Percentiles rank a stretch among this genome's conserved stretches.
Conservation (phyloP, 2,888 invertebrate species). For the Agrotis clavis region DNA sequence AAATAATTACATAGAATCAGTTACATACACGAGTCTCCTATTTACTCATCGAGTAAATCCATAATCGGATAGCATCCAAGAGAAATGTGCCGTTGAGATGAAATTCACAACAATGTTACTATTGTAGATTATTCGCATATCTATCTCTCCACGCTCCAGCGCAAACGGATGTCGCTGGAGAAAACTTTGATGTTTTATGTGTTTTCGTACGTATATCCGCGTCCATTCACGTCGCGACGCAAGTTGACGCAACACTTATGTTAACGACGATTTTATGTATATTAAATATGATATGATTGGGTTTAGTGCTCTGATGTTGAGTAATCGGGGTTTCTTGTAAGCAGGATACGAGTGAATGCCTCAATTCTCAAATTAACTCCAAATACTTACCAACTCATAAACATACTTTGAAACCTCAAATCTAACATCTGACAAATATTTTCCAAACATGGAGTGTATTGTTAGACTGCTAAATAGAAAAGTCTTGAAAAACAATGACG, state of each 20-base stretch:
- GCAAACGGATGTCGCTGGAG: slow-evolving; percentile 76
- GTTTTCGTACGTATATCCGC: slow-evolving; percentile 65
- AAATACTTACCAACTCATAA: not conserved
- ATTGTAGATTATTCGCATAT: slow-evolving; percentile 62
- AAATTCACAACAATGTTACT: slow-evolving; percentile 56
- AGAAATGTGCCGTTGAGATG: slow-evolving; percentile 53
- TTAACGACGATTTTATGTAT: slow-evolving; percentile 51
- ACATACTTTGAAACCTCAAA: not conserved
- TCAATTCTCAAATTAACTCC: slow-evolving; percentile 15
- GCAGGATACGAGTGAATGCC: slow-evolving; percentile 19
- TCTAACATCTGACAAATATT: slow-evolving; percentile 13
- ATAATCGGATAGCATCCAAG: slow-evolving; percentile 45
- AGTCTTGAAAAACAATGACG: slow-evolving; percentile 3
- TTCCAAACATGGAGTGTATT: not conserved
- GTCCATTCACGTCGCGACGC: slow-evolving; percentile 35
- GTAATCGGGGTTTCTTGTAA: slow-evolving; percentile 34
- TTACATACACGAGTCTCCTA: slow-evolving; percentile 28
- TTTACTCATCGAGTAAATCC: slow-evolving; percentile 44
- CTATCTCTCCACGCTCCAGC: slow-evolving; percentile 59
- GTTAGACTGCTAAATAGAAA: not conserved
- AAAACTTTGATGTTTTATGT: slow-evolving; percentile 75
- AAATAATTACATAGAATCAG: slow-evolving; percentile 24
- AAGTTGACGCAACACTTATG: slow-evolving; percentile 31
- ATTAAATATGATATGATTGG: slow-evolving; percentile 45
- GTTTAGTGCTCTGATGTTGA: slow-evolving; percentile 32